phyloP scores from a whole-genome alignment of 2,888 invertebrate genomes.

The Timandra comae region DNA sequence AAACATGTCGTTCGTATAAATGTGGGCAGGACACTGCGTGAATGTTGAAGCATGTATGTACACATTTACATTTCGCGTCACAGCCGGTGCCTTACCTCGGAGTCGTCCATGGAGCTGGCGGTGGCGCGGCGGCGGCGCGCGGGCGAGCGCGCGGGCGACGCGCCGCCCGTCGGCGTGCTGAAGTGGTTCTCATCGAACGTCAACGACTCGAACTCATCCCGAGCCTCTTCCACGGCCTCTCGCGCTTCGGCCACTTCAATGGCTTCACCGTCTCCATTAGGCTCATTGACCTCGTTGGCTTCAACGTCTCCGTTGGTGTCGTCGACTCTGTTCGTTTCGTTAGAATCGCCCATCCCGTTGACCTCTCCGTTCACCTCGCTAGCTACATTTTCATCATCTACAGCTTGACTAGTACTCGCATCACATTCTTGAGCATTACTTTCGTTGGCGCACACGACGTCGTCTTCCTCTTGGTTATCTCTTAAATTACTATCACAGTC shows the following conservation, averaged over 20 bases:
- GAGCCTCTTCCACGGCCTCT: slow-evolving; percentile 26
- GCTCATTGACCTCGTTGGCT: slow-evolving; percentile 7
- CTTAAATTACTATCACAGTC: slow-evolving; percentile 73
- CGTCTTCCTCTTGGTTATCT: slow-evolving; percentile 63
- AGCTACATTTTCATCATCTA: slow-evolving; percentile 6
- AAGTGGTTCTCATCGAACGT: slow-evolving; percentile 73
- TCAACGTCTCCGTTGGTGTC: slow-evolving; percentile 7
- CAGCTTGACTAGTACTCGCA: slow-evolving; percentile 44
- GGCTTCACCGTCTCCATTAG: no score
- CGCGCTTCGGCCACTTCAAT: slow-evolving; percentile 20
- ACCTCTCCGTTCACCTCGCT: slow-evolving; percentile 6
- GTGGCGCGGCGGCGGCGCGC: slow-evolving; percentile 39
- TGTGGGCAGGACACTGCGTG: no score
- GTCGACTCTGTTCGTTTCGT: slow-evolving; percentile 3
- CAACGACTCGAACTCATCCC: slow-evolving; percentile 35
- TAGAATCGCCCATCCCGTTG: slow-evolving; percentile 18
- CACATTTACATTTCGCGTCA: slow-evolving; percentile 22
- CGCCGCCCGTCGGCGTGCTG: slow-evolving; percentile 61
- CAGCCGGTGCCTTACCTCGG: slow-evolving; percentile 66
- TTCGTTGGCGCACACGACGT: slow-evolving; percentile 66
- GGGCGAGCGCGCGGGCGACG: slow-evolving; percentile 36
- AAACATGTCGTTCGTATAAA: no score
- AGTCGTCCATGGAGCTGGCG: slow-evolving; percentile 56
- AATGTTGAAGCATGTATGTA: slow-evolving; percentile 4
- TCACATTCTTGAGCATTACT: slow-evolving; percentile 41